Evolutionary conservation across 2,113 vertebrate species (phyloP).

Genomic region (Glaucomys volans): DNA sequence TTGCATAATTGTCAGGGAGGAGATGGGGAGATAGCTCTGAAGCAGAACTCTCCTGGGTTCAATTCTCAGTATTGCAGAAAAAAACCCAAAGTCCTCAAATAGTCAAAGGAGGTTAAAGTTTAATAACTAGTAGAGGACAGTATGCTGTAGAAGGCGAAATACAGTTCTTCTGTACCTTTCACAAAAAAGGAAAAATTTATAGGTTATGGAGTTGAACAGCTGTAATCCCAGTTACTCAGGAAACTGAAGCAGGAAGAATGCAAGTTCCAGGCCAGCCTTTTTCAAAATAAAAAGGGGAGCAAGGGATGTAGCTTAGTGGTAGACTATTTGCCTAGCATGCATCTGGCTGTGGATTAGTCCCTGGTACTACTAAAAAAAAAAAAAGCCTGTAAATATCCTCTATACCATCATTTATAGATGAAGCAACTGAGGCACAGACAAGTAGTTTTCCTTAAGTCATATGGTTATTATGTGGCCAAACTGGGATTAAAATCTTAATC

Average conservation of each 20-base stretch:
- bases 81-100: too few species aligned
- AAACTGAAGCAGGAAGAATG: too few species aligned
- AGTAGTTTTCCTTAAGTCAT: constrained; percentile 6
- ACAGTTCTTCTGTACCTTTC: neutral
- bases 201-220: too few species aligned
- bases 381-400: neutral
- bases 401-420: neutral
- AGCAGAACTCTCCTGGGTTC: too few species aligned
- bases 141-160: constrained; percentile 35
- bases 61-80: too few species aligned
- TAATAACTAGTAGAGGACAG: neutral
- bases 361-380: neutral
- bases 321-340: neutral
- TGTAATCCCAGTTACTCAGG: neutral
- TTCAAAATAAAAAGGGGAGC: neutral
- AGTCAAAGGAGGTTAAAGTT: constrained; percentile 37
- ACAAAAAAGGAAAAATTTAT: neutral
- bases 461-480: neutral
- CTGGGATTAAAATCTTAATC: neutral
- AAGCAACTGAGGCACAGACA: neutral
- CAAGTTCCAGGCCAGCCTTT: neutral
- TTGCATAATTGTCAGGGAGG: neutral
- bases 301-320: neutral
- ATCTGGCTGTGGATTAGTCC: too few species aligned
- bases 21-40: too few species aligned